Percentiles rank a stretch among this genome's conserved stretches.
Conservation (phyloP, 2,888 invertebrate species). For the Allygus modestus region DNA sequence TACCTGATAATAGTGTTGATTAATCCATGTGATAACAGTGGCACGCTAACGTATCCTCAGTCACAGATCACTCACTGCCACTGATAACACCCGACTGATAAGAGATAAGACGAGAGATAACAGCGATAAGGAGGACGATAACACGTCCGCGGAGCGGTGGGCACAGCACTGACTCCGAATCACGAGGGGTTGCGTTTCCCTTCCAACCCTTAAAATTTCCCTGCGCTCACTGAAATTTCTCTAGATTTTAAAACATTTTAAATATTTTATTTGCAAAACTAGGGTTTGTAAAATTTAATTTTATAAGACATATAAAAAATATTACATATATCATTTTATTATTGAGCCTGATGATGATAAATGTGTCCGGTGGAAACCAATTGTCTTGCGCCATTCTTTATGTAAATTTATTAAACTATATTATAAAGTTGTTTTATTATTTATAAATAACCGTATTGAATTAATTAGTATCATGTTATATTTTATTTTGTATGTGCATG, state of each 20-base stretch:
- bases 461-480: too few relatives aligned
- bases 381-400: too few relatives aligned
- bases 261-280: too few relatives aligned
- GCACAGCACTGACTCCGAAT: not conserved
- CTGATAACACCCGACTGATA: slow-evolving; percentile 33
- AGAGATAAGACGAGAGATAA: slow-evolving; percentile 35
- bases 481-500: too few relatives aligned
- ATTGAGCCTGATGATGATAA: too few relatives aligned
- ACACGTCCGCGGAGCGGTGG: not conserved
- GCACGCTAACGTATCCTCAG: not conserved
- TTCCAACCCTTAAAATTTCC: not conserved
- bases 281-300: too few relatives aligned
- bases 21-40: slow-evolving; percentile 16
- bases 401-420: too few relatives aligned
- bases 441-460: too few relatives aligned
- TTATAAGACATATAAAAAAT: too few relatives aligned
- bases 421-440: too few relatives aligned
- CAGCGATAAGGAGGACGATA: not conserved
- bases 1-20: not conserved
- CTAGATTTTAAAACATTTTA: not conserved
- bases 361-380: too few relatives aligned
- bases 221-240: not conserved
- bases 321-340: too few relatives aligned
- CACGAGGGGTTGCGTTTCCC: not conserved
- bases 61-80: slow-evolving; percentile 19